These are phyloP conservation scores for Scalopus aquaticus DNA, from an alignment of 2,113 vertebrate genomes.

Conservation along the genomic window DNA sequence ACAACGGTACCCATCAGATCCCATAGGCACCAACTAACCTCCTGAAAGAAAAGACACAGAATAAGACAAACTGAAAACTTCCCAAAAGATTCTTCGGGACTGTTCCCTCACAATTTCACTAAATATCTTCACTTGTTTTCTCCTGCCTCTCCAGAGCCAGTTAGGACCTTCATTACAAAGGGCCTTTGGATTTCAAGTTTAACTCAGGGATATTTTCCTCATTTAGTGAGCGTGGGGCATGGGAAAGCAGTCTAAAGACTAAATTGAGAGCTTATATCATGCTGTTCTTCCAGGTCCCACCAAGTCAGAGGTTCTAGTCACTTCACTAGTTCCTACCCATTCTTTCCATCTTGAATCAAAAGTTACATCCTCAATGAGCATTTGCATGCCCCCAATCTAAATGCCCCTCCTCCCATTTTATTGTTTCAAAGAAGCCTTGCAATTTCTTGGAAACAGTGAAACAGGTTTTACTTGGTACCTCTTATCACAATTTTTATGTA, in stretches of 20 bases:
- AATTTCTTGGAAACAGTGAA: background rate
- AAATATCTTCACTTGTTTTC: background rate
- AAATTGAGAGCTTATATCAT: background rate
- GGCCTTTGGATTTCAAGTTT: background rate
- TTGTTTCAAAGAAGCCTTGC: background rate
- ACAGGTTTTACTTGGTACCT: background rate
- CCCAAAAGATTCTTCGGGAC: background rate
- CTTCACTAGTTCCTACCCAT: background rate
- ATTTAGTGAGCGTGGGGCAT: background rate
- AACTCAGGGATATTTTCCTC: background rate
- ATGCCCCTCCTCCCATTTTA: background rate
- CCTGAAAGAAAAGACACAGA: background rate
- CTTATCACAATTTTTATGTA: background rate
- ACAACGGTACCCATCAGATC: background rate
- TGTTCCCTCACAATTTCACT: background rate
- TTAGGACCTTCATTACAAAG: background rate
- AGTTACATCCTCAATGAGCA: conserved; percentile 2
- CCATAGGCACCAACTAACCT: background rate
- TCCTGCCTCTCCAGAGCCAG: background rate
- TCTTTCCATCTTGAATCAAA: conserved; percentile 22
- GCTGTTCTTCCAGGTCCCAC: background rate
- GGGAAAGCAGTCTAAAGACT: background rate
- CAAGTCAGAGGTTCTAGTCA: background rate
- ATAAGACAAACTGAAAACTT: background rate
- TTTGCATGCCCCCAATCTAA: background rate